Percentiles rank a stretch among this genome's conserved stretches.
phyloP scores from a whole-genome alignment of 2,113 vertebrate species.

The Sebastes fasciatus region DNA sequence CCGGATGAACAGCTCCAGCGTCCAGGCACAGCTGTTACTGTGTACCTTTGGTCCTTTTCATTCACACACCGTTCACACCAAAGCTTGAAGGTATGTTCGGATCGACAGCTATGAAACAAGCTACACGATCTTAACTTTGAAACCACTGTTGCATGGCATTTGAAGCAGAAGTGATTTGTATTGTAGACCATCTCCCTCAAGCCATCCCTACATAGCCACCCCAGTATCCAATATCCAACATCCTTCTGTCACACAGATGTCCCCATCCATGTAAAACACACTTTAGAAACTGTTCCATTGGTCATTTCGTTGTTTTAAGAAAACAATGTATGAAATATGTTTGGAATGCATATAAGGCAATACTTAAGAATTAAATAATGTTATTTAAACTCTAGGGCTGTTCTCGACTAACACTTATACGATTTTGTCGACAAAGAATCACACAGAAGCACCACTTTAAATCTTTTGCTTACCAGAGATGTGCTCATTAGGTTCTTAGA shows the following conservation, averaged over 20 bases:
- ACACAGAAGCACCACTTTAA: too few species aligned
- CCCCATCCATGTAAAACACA: neutral
- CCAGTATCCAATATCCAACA: neutral
- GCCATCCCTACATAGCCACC: neutral
- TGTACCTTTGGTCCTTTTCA: slow-evolving; percentile 27
- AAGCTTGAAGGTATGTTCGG: slow-evolving; percentile 8
- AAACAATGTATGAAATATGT: neutral
- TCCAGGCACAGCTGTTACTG: slow-evolving; percentile 37
- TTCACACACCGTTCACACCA: neutral
- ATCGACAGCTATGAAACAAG: neutral
- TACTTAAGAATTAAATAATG: too few species aligned
- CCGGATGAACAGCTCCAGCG: slow-evolving; percentile 24
- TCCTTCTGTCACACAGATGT: neutral
- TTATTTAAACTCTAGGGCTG: too few species aligned
- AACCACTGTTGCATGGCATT: slow-evolving; percentile 4
- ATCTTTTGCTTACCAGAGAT: too few species aligned
- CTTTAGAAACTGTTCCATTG: neutral
- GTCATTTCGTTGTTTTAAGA: neutral
- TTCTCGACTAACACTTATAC: too few species aligned
- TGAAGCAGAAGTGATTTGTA: neutral
- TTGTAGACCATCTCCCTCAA: neutral
- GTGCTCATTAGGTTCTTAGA: too few species aligned
- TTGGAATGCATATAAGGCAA: neutral
- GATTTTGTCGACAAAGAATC: too few species aligned
- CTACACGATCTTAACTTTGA: neutral